Base-by-base conservation (phyloP, 2,797 vertebrate species). In the Chrysolophus pictus region DNA sequence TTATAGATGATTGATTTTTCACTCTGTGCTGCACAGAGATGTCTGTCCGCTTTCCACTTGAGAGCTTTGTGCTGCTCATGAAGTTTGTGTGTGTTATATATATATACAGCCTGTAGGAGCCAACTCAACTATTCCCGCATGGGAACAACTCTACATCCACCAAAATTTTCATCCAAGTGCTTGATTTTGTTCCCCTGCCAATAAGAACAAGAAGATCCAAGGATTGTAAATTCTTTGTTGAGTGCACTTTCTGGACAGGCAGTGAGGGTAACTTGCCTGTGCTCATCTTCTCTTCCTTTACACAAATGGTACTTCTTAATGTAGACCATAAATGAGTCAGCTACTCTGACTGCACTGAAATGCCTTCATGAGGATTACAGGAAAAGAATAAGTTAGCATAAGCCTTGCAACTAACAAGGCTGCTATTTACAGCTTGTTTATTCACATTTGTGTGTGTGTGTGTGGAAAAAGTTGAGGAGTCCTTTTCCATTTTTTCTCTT, bases 191-290 rank as follows among this genome's bases (percentile, higher is more conserved):
- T 89, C 11, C 37, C 11, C 26, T 64, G 37, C 29, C 84, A 70
- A 14, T 26, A 65, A 88, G n/a, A 86, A 55, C 56, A 42, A 79
- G 76, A 85, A 82, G 73, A 59, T 74, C 6, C 91, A 41, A 86
- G 37, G 56, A 55, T 11, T 72, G n/a, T 22, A 73, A 75, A 62
- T 73, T 59, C 67, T 95, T 17, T 63, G 9, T 64, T 94, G 29
- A 39, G 80, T 92, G 60, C n/a, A 33, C 28, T 87, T 94, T 81
- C 59, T 87, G 84, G 64, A 59, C 13, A 82, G 71, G 62, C 64
- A 91, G n/a, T 0, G 2, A 35, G 35, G 69, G 51, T 80, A 49
- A 80, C 81, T 84, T 91, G 60, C 72, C 47, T 14, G 10, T 76
- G 23, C 5, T 41, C 4, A 0, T 65, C n/a, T 80, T 62, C 65